phyloP scores from a whole-genome alignment of 2,888 invertebrate species.

The Apodemia duryi region DNA sequence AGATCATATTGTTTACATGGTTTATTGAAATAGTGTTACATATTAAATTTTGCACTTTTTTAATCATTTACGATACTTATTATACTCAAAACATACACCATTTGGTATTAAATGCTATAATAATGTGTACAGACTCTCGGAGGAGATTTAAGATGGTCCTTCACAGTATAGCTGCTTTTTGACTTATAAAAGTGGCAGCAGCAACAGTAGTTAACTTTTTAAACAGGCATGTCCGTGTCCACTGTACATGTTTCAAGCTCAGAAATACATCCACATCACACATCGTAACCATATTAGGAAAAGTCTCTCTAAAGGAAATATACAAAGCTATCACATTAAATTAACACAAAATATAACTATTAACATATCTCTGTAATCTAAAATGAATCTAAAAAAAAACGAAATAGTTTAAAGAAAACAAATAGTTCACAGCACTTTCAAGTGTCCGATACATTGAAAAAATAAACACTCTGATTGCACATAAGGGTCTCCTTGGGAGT shows the following conservation, averaged over 20 bases:
- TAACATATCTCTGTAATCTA: constrained; percentile 71
- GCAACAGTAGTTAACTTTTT: not conserved
- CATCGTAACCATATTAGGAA: constrained; percentile 38
- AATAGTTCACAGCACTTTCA: constrained; percentile 43
- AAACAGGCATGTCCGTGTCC: not conserved
- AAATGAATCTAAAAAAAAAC: constrained; percentile 69
- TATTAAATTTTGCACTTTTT: constrained; percentile 77
- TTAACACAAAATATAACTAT: constrained; percentile 76
- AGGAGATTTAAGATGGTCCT: constrained; percentile 62
- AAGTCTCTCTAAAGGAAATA: constrained; percentile 68
- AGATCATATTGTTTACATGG: constrained; percentile 71
- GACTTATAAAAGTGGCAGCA: constrained; percentile 4
- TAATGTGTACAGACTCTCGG: constrained; percentile 63
- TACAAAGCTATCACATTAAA: constrained; percentile 79
- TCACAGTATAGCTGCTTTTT: constrained; percentile 31
- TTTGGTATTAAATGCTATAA: constrained; percentile 79
- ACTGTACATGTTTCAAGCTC: constrained; percentile 2
- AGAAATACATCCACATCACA: constrained; percentile 20
- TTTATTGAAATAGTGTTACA: constrained; percentile 75
- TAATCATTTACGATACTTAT: constrained; percentile 70
- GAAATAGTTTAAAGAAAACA: constrained; percentile 40
- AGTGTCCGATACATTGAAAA: constrained; percentile 9
- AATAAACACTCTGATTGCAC: constrained; percentile 14
- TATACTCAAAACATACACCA: constrained; percentile 68
- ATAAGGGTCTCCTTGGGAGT: constrained; percentile 1